Conservation (phyloP, 2,113 vertebrate species). For the Myxocyprinus asiaticus region DNA sequence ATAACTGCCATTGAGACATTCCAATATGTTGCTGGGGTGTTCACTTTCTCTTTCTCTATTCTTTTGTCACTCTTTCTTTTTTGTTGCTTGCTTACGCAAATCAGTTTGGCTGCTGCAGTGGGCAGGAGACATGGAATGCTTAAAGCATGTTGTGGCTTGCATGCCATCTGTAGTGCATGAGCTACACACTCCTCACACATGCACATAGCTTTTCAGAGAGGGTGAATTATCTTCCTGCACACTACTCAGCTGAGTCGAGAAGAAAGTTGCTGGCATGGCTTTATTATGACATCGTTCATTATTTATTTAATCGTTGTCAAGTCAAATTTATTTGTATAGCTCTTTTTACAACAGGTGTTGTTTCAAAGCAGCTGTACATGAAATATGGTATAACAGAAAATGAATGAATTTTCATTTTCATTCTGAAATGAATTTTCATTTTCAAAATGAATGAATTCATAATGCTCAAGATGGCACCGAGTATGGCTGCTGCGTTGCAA, state of each 20-base stretch:
- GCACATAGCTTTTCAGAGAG: neutral
- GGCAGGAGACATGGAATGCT: slow-evolving; percentile 47
- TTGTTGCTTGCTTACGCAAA: slow-evolving; percentile 20
- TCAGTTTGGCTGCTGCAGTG: neutral
- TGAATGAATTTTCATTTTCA: no score
- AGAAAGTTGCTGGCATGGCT: no score
- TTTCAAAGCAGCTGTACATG: no score
- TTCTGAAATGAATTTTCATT: no score
- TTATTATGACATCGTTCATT: no score
- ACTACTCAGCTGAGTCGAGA: neutral
- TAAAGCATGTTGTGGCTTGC: slow-evolving; percentile 60
- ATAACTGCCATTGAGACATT: slow-evolving; percentile 5
- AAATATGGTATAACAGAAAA: no score
- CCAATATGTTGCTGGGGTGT: slow-evolving; percentile 6
- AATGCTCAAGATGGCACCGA: no score
- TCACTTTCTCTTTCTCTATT: neutral
- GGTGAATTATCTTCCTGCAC: slow-evolving; percentile 14
- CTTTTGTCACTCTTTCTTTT: neutral
- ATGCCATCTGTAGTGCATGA: slow-evolving; percentile 35
- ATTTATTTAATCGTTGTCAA: no score
- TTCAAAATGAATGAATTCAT: no score
- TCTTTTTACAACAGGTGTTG: no score
- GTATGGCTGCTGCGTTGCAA: no score
- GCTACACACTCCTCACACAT: slow-evolving; percentile 35
- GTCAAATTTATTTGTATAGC: no score